Evolutionary conservation across 2,113 vertebrate genomes (phyloP), one percentile per base, ranked within the genome.

Genomic region (Paralichthys olivaceus): DNA sequence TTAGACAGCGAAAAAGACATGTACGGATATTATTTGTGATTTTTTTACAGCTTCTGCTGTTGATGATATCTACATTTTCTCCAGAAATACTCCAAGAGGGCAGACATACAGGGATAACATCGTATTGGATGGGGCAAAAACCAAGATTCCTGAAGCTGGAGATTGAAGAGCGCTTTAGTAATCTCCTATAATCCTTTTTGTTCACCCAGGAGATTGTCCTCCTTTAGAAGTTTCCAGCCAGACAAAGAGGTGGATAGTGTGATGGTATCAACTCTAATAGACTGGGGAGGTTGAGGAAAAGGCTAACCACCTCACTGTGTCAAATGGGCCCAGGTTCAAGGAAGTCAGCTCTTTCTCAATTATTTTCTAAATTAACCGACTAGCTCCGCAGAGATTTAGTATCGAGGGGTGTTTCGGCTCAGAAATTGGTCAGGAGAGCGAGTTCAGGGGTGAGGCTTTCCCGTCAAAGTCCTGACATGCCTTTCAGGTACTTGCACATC

Each of bases 181-280:
- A 94, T 93, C 92, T 93, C 74, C 87, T 85, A 65, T 93, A 93
- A 94, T 93, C 91, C 89, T 75, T 91, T 93, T 90, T 91, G 86
- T 92, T 89, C 84, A 80, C 93, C 87, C 89, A 67, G 84, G 91
- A 92, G 90, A 91, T 91, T 90, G 91, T 89, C 87, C 90, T 89
- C 67, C 88, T 91, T 91, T 88, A 91, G 89, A 94, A 93, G 92
- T 92, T 86, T 87, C 72, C 85, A 88, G 87, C 79, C 86, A 89
- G 89, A 90, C 89, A 92, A 90, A 90, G 90, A 91, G 88, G 80
- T 71, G 87, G 91, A 91, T 89, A 78, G 89, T 86, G 72, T 63
- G 92, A 93, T 91, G 88, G 78, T 91, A 93, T 94, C 91, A 79
- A 64, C 79, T 84, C 83, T 91, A 93, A 92, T 92, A 92, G 92